Evolutionary conservation across 2,888 invertebrate species (phyloP), one percentile per base, ranked within the genome.

Genomic region (Pristionchus fissidentatus): DNA sequence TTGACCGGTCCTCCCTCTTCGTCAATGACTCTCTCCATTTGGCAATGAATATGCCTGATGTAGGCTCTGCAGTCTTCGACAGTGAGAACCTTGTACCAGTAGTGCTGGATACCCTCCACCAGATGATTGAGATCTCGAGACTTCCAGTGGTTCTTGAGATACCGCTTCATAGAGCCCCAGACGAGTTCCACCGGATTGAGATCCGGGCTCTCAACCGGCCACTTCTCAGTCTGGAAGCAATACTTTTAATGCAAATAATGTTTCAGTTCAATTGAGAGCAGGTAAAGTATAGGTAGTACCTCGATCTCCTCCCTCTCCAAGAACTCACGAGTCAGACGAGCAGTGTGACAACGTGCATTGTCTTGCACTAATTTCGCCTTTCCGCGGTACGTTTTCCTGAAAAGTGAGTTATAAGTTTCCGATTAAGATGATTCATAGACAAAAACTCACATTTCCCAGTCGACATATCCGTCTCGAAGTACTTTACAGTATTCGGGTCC

Each of bases 121-220:
- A 66, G 66, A 38, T 5, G 3, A 1, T 32, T 15, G 19, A 66
- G 38, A 19, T 32, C 35, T 29, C 3, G 3, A 15, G 66, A 2
- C 66, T 35, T 66, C n/a, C n/a, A n/a, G n/a, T n/a, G n/a, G n/a
- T n/a, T n/a, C 35, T 35, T 19, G 35, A 29, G 2, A 19, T 1
- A 5, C 1, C 19, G 35, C 35, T 66, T 66, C 66, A 66, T 66
- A 7, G 22, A 35, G 2, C 32, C 66, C 66, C 66, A 66, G 13
- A 15, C 66, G 7, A 35, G 5, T 29, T 66, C 66, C 35, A 66
- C 35, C 35, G 66, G 66, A 15, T 66, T 66, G 5, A 66, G 66
- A 35, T 66, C 66, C 7, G 66, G 66, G 66, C 35, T 35, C 66
- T 66, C 66, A 2, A 35, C 29, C 26, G 62, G 62, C 62, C 62